Percentiles rank a stretch among this genome's conserved stretches.
These are phyloP conservation scores for Drosophila busckii DNA, from an alignment of 1,140 invertebrate species.

Conservation along the genomic window DNA sequence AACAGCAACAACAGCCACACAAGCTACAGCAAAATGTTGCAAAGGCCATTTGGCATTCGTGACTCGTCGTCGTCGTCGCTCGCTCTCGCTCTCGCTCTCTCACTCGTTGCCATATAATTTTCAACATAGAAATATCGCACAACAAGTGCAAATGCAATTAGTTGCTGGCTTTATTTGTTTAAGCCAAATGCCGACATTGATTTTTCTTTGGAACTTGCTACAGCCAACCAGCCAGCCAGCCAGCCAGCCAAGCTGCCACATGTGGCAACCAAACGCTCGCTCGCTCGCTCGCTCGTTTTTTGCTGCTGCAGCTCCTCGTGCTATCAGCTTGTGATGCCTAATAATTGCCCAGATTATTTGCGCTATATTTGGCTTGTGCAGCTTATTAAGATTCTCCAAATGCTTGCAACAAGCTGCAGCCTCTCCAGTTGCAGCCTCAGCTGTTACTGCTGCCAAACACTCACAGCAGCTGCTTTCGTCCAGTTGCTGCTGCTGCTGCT, in stretches of 20 bases:
- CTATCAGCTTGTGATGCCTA: constrained; percentile 57
- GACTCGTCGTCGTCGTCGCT: constrained; percentile 2
- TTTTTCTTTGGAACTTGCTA: constrained; percentile 55
- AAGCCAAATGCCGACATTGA: constrained; percentile 57
- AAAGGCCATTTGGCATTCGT: constrained; percentile 29
- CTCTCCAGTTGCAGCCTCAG: neutral
- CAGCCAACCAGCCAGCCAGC: constrained; percentile 18
- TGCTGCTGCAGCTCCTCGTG: constrained; percentile 30
- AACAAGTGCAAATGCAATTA: constrained; percentile 76
- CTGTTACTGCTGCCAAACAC: too few relatives aligned
- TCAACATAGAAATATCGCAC: constrained; percentile 73
- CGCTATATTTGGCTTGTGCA: constrained; percentile 60
- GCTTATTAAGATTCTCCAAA: constrained; percentile 66
- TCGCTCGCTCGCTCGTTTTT: constrained; percentile 1
- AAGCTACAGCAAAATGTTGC: constrained; percentile 4
- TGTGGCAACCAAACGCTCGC: neutral
- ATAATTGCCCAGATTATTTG: constrained; percentile 68
- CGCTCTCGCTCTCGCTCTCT: neutral
- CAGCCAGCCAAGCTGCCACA: neutral
- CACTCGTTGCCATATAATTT: constrained; percentile 56
- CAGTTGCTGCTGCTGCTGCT: too few relatives aligned
- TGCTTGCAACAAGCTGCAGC: constrained; percentile 16
- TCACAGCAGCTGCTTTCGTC: constrained; percentile 7
- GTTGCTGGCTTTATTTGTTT: constrained; percentile 71
- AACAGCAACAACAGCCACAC: neutral